Percentiles rank a stretch among this genome's conserved stretches.
phyloP scores from a whole-genome alignment of 2,797 vertebrate species.

The Lepus oiostolus region DNA sequence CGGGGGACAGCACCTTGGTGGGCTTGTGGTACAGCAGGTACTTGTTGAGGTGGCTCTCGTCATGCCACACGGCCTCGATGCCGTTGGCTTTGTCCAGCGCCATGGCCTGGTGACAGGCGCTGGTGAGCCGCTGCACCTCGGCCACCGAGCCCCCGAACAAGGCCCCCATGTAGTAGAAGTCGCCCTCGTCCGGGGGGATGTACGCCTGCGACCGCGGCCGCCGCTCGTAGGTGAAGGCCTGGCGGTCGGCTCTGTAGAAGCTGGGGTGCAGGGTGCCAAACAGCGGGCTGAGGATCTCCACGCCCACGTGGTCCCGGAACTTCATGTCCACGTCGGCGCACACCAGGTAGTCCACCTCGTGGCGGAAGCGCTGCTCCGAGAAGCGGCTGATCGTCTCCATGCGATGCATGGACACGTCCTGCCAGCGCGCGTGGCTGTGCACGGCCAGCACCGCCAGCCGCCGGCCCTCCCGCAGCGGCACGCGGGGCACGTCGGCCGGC shows the following conservation, averaged over 20 bases:
- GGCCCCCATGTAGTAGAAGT: constrained; percentile 88
- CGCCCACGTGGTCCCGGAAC: constrained; percentile 83
- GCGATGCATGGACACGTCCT: constrained; percentile 86
- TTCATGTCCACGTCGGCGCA: constrained; percentile 78
- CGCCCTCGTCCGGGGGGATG: constrained; percentile 84
- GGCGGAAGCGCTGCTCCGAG: constrained; percentile 67
- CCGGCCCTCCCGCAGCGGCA: constrained; percentile 52
- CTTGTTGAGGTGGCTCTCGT: constrained; percentile 90
- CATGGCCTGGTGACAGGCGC: constrained; percentile 83
- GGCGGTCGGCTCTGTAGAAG: constrained; percentile 65
- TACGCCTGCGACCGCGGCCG: constrained; percentile 83
- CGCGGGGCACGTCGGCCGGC: not conserved
- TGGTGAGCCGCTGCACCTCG: constrained; percentile 86
- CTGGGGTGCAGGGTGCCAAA: constrained; percentile 85
- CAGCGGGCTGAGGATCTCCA: constrained; percentile 86
- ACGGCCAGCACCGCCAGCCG: constrained; percentile 66
- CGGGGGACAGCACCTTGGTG: constrained; percentile 88
- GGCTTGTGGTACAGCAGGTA: constrained; percentile 89
- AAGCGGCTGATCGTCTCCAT: constrained; percentile 86
- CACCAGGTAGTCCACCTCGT: constrained; percentile 73
- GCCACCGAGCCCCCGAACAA: constrained; percentile 87
- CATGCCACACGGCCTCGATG: constrained; percentile 88
- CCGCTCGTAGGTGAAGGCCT: constrained; percentile 84
- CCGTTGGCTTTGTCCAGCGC: constrained; percentile 82
- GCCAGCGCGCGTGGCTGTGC: constrained; percentile 83